Base-by-base conservation (phyloP, 2,797 vertebrate species). In the Sebastes wilsoni region DNA sequence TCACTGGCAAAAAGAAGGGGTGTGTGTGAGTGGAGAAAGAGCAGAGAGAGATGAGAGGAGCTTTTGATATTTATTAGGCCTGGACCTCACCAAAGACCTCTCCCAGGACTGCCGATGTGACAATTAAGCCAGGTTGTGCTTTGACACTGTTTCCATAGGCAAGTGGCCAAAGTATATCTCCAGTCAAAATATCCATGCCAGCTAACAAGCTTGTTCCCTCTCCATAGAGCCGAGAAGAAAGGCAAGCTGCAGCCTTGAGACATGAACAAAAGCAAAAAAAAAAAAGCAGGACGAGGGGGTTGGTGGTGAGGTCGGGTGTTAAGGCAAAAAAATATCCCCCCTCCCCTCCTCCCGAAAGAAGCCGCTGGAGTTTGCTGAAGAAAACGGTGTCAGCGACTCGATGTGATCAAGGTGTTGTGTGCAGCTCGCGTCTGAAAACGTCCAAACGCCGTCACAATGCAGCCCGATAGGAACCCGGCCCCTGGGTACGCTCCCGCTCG, bases 61-160 rank as follows among this genome's bases (percentile, higher is more conserved):
- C 95, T 94, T 98, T 97, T 97, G 96, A 96, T 96, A 97, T 98
- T 97, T 97, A 97, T 97, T 96, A 96, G 96, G 95, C 92, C 96
- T 95, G 93, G 96, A 95, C 95, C 95, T 96, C 95, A 95, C 96
- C 95, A 96, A 95, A 93, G 96, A 96, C 94, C 94, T 96, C 96
- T 97, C 97, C 96, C 96, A 96, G 97, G 97, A 98, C 96, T 96
- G 97, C 95, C 96, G 96, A 97, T 97, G 96, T 95, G 97, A 98
- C 98, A 99, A 99, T 99, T 99, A 99, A 96, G 96, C 96, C 97
- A 96, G 97, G 97, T 98, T 97, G 97, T 95, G 95, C 97, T 97
- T 97, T 97, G 97, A 97, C 97, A 96, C 94, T 96, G 97, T 98
- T 97, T 97, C 97, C 97, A 97, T 96, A 98, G 97, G 97, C 97